Evolutionary conservation across 2,888 invertebrate species (phyloP).

Genomic region (Ellobium chinense): DNA sequence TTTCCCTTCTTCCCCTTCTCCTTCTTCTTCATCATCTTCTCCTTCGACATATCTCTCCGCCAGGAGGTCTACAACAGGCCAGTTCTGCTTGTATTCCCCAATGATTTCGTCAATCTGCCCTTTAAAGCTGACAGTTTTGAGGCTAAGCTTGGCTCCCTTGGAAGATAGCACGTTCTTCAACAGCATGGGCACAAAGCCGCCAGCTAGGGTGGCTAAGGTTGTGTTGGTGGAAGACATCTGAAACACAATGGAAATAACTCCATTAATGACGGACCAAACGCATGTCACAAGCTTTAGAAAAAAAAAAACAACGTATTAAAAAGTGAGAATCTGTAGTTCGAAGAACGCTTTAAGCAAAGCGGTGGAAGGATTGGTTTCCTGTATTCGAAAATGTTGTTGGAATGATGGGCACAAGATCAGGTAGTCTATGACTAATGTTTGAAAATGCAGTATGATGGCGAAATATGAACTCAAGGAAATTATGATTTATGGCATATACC

Average conservation of each 20-base stretch:
- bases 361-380: too few species aligned
- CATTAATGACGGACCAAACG: background rate
- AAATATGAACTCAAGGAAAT: too few species aligned
- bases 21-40: constrained; percentile 52
- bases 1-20: constrained; percentile 53
- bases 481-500: too few species aligned
- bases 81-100: constrained; percentile 71
- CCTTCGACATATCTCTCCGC: constrained; percentile 61
- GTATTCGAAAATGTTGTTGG: too few species aligned
- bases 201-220: constrained; percentile 73
- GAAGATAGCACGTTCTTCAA: constrained; percentile 74
- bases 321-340: too few species aligned
- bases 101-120: constrained; percentile 75
- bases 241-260: background rate
- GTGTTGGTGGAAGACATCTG: constrained; percentile 75
- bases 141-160: constrained; percentile 71
- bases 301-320: too few species aligned
- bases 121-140: constrained; percentile 75
- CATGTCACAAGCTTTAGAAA: too few species aligned
- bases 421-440: too few species aligned
- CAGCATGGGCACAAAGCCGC: constrained; percentile 75
- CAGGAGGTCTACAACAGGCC: constrained; percentile 73
- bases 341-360: too few species aligned
- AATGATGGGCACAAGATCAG: too few species aligned
- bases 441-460: too few species aligned